These are phyloP conservation scores for mouse (Mus musculus) DNA, from an alignment of 2,113 vertebrate species.

Conservation along the genomic window GRCm39 chr14:98982501-98983000, in stretches of 20 bases:
- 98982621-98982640: neutral
- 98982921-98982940: neutral
- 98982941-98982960: neutral
- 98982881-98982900: neutral
- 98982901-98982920: neutral
- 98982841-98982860: neutral
- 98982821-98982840: neutral
- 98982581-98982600: neutral
- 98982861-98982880: neutral
- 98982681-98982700: neutral
- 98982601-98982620: neutral
- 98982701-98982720: neutral
- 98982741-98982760: neutral
- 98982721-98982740: constrained; percentile 22
- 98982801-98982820: neutral
- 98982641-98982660: neutral
- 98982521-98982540: neutral
- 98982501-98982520: constrained; percentile 53
- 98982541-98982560: neutral
- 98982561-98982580: neutral
- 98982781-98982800: neutral
- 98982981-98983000: neutral
- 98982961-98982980: neutral
- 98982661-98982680: neutral
- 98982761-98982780: neutral